Evolutionary conservation across 2,888 invertebrate genomes (phyloP).

Genomic region (Caradrina kadenii): DNA sequence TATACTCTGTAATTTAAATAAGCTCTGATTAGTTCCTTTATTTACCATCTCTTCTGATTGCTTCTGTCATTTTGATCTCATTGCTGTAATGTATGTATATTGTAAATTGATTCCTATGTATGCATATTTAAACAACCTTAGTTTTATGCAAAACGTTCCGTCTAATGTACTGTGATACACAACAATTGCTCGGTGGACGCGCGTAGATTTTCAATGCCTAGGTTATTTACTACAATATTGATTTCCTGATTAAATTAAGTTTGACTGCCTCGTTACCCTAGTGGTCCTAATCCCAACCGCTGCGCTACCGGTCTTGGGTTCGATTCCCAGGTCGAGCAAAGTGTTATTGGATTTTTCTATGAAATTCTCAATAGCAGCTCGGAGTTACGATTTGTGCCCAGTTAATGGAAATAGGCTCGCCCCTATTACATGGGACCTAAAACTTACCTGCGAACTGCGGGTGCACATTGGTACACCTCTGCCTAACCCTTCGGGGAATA

Average conservation of each 20-base stretch:
- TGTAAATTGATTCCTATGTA: conserved; percentile 36
- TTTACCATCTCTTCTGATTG: not conserved
- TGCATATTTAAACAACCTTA: conserved; percentile 53
- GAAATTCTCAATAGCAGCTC: too few species aligned
- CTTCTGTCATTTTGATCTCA: not conserved
- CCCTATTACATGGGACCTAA: too few species aligned
- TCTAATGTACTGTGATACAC: conserved; percentile 8
- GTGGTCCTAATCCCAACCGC: too few species aligned
- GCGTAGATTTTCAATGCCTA: conserved; percentile 33
- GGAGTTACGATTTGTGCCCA: too few species aligned
- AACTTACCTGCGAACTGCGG: too few species aligned
- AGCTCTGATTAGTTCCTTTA: not conserved
- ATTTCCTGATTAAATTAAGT: conserved; percentile 6
- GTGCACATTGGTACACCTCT: too few species aligned
- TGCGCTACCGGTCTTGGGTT: too few species aligned
- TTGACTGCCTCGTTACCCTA: too few species aligned
- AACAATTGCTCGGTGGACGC: conserved; percentile 35
- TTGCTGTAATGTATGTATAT: conserved; percentile 19
- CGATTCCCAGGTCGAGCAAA: too few species aligned
- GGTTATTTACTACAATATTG: conserved; percentile 2
- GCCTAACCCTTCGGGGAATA: too few species aligned
- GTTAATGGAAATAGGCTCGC: too few species aligned
- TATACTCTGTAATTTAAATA: not conserved
- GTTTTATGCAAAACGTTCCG: conserved; percentile 46
- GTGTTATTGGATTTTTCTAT: too few species aligned